Evolutionary conservation across 2,113 vertebrate species (phyloP).

Genomic region (Megaleporinus macrocephalus): DNA sequence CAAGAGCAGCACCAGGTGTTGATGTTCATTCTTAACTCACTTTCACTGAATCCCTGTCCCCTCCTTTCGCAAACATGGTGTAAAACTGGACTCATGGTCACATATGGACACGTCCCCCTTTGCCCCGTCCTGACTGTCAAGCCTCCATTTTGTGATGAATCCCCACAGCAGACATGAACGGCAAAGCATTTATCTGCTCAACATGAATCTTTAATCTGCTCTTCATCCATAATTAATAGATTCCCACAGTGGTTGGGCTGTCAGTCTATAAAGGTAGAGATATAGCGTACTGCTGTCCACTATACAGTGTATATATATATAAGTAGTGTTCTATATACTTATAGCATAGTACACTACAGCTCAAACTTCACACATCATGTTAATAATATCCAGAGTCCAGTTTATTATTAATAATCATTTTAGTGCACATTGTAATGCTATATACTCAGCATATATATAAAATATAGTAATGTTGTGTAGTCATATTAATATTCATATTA

Average conservation of each 20-base stretch:
- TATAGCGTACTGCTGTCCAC: neutral
- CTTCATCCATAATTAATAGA: constrained; percentile 60
- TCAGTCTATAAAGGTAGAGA: constrained; percentile 47
- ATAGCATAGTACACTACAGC: too few species aligned
- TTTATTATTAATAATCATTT: too few species aligned
- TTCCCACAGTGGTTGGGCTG: constrained; percentile 51
- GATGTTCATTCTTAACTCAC: too few species aligned
- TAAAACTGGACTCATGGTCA: constrained; percentile 21
- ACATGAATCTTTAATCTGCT: constrained; percentile 57
- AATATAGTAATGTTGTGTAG: too few species aligned
- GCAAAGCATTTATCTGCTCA: constrained; percentile 49
- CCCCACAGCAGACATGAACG: constrained; percentile 39
- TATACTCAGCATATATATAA: too few species aligned
- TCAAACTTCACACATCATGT: too few species aligned
- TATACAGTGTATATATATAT: neutral
- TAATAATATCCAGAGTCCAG: too few species aligned
- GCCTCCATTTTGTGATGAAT: constrained; percentile 44
- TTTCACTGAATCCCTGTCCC: neutral
- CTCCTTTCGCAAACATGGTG: neutral
- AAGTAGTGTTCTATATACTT: too few species aligned
- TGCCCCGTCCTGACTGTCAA: constrained; percentile 41
- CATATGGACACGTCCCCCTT: constrained; percentile 33
- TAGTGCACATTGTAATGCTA: too few species aligned
- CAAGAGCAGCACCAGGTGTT: neutral
- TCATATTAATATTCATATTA: too few species aligned